These are phyloP conservation scores for Resseliella maxima DNA, from an alignment of 2,888 invertebrate species.

Conservation along the genomic window DNA sequence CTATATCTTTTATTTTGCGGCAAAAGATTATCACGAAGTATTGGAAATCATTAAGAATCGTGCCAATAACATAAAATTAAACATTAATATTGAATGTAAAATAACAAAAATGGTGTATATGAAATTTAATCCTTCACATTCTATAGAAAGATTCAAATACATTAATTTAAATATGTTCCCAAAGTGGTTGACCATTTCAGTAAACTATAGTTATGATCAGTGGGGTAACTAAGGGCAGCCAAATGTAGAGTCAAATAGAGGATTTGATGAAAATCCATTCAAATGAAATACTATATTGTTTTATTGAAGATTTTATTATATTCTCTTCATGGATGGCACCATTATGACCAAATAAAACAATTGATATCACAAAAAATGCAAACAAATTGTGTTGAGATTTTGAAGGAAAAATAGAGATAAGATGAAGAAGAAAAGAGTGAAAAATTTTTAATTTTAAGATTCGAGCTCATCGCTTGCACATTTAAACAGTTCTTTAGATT, in stretches of 20 bases:
- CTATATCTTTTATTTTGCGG: conserved; percentile 18
- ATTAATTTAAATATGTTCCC: conserved; percentile 19
- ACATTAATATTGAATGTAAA: conserved; percentile 30
- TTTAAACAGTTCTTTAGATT: conserved; percentile 4
- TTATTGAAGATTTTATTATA: not conserved
- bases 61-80: conserved; percentile 20
- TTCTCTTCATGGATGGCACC: conserved; percentile 12
- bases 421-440: not conserved
- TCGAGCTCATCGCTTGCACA: conserved; percentile 13
- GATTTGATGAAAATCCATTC: conserved; percentile 4
- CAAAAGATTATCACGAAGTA: not conserved
- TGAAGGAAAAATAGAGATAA: not conserved
- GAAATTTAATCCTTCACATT: not conserved
- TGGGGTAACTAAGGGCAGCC: conserved; percentile 13
- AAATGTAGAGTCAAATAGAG: conserved; percentile 13
- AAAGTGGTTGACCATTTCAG: conserved; percentile 31
- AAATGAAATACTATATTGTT: conserved; percentile 20
- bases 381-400: not conserved
- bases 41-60: conserved; percentile 12
- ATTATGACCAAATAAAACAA: conserved; percentile 13
- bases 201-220: conserved; percentile 11
- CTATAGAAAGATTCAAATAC: conserved; percentile 10
- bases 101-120: conserved; percentile 18
- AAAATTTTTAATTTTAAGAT: conserved; percentile 6
- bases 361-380: conserved; percentile 6